phyloP scores from a whole-genome alignment of 1,140 invertebrate species.

The Mycetomoellerius zeteki region DNA sequence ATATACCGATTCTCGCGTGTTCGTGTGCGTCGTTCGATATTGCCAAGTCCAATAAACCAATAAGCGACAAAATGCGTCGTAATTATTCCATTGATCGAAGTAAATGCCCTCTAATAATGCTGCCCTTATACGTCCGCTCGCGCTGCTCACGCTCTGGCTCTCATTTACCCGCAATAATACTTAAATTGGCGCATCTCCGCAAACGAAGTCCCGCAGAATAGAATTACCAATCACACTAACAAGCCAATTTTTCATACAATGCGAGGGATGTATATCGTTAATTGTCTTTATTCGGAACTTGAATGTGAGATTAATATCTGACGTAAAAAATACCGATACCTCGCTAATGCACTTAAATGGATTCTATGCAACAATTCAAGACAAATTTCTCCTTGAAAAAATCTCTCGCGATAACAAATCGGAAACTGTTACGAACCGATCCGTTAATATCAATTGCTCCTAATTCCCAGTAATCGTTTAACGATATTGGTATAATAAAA shows the following conservation, averaged over 20 bases:
- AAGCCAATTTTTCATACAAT: constrained; percentile 35
- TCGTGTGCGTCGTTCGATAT: constrained; percentile 8
- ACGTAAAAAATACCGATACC: background rate
- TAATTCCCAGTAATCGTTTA: background rate
- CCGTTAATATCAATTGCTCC: background rate
- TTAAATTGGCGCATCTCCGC: constrained; percentile 45
- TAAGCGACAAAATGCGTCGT: constrained; percentile 36
- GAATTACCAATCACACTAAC: constrained; percentile 53
- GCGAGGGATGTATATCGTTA: constrained; percentile 24
- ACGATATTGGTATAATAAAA: background rate
- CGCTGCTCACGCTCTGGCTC: background rate
- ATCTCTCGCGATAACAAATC: background rate
- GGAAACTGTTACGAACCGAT: background rate
- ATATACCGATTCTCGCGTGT: background rate
- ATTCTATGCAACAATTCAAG: background rate
- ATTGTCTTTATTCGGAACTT: constrained; percentile 13
- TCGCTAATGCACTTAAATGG: background rate
- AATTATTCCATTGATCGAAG: constrained; percentile 41
- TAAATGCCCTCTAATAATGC: constrained; percentile 53
- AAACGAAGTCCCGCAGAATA: constrained; percentile 51
- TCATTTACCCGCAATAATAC: constrained; percentile 47
- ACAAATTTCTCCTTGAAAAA: background rate
- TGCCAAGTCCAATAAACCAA: constrained; percentile 3
- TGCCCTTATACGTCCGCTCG: constrained; percentile 40
- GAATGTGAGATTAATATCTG: constrained; percentile 4